Evolutionary conservation across 2,113 vertebrate genomes (phyloP).

Genomic region (Protobothrops flavoviridis): DNA sequence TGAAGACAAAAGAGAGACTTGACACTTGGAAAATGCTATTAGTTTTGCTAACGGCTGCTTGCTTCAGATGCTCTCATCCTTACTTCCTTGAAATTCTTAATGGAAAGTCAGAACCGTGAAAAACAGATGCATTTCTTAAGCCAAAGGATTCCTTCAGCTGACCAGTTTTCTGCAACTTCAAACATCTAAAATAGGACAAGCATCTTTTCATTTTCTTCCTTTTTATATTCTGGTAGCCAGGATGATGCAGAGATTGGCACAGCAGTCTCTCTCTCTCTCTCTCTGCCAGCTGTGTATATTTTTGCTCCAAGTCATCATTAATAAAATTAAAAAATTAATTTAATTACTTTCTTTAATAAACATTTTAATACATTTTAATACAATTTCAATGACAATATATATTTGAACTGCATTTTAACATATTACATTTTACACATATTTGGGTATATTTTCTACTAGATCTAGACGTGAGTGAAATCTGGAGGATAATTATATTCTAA

Average conservation of each 20-base stretch:
- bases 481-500: background rate
- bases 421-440: background rate
- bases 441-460: background rate
- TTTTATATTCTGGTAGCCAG: background rate
- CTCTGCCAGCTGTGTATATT: background rate
- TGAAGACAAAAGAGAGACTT: background rate
- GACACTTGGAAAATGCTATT: constrained; percentile 13
- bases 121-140: background rate
- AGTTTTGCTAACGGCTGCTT: background rate
- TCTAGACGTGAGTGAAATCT: background rate
- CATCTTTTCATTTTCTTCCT: background rate
- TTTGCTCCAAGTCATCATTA: background rate
- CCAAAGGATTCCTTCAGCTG: background rate
- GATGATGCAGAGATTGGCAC: background rate
- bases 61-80: background rate
- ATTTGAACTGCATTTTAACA: background rate
- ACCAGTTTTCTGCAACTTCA: background rate
- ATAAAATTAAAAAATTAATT: background rate
- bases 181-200: background rate
- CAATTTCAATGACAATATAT: background rate
- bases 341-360: background rate
- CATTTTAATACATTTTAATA: background rate
- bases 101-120: background rate
- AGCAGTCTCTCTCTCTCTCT: background rate
- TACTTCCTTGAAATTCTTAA: background rate